Evolutionary conservation across 2,797 vertebrate species (phyloP).

Genomic region (Austrolebias charrua): DNA sequence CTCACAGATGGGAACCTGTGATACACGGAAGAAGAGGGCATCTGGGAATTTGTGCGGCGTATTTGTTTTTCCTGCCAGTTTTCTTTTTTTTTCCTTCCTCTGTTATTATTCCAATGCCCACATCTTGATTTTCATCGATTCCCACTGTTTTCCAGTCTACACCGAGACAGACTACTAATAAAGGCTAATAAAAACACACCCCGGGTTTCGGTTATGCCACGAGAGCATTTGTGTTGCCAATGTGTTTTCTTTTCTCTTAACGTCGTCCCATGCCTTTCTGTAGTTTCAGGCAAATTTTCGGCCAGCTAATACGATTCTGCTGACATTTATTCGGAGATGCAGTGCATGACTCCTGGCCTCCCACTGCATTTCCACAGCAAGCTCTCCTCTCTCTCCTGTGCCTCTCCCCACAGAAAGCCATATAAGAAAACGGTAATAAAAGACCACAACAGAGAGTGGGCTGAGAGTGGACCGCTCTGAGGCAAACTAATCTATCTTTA

Average conservation of each 20-base stretch:
- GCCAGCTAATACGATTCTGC: conserved; percentile 37
- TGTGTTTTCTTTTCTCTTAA: conserved; percentile 26
- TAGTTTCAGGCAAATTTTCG: conserved; percentile 38
- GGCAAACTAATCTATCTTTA: conserved; percentile 74
- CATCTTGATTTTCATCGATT: conserved; percentile 60
- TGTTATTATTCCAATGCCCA: conserved; percentile 40
- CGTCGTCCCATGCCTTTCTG: conserved; percentile 42
- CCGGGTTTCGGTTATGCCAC: conserved; percentile 24
- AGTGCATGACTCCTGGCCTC: conserved; percentile 58
- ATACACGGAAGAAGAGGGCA: conserved; percentile 31
- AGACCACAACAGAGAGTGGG: conserved; percentile 64
- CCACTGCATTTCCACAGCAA: conserved; percentile 54
- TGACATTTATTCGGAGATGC: conserved; percentile 63
- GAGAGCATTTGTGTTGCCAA: conserved; percentile 17
- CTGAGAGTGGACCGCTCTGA: conserved; percentile 65
- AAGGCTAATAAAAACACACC: conserved; percentile 40
- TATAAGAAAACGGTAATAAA: conserved; percentile 71
- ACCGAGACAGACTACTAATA: conserved; percentile 32
- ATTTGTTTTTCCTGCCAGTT: conserved; percentile 41
- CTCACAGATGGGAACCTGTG: conserved; percentile 57
- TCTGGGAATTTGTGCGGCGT: conserved; percentile 35
- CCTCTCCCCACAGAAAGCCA: conserved; percentile 56
- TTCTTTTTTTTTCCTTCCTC: conserved; percentile 5
- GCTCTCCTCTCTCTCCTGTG: conserved; percentile 53
- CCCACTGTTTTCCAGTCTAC: conserved; percentile 30